These are phyloP conservation scores for Gymnoscelis rufifasciata DNA, from an alignment of 2,888 invertebrate genomes.

Conservation along the genomic window DNA sequence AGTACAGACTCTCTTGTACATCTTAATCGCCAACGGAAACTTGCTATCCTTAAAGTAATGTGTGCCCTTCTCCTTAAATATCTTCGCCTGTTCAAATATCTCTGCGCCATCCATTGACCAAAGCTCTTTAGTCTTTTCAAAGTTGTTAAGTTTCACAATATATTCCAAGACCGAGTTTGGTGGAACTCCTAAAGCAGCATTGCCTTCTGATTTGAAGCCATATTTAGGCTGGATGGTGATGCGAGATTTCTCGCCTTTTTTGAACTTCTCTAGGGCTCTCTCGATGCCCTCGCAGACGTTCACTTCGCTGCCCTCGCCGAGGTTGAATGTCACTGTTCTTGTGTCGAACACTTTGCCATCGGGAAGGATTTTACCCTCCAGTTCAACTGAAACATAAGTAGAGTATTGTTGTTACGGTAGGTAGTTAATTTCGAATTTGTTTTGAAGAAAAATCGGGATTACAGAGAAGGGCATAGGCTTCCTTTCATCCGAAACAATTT, in stretches of 20 bases:
- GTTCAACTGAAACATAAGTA: conserved; percentile 79
- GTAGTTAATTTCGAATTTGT: too few species aligned
- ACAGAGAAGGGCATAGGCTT: too few species aligned
- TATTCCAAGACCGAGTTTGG: conserved; percentile 89
- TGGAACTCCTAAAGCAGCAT: conserved; percentile 84
- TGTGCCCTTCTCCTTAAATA: conserved; percentile 94
- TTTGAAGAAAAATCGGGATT: too few species aligned
- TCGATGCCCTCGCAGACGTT: conserved; percentile 91
- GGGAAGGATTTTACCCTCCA: conserved; percentile 78
- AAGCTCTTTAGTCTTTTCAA: conserved; percentile 88
- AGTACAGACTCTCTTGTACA: conserved; percentile 88
- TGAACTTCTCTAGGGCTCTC: conserved; percentile 88
- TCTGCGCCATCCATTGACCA: conserved; percentile 91
- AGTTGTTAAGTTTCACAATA: conserved; percentile 87
- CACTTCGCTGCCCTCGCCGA: conserved; percentile 90
- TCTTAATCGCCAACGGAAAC: conserved; percentile 87
- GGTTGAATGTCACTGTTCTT: conserved; percentile 86
- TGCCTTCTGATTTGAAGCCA: conserved; percentile 88
- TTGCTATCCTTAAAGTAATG: conserved; percentile 91
- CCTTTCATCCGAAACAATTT: too few species aligned
- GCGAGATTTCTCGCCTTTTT: conserved; percentile 86
- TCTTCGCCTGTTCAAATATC: conserved; percentile 88
- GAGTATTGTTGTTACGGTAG: too few species aligned
- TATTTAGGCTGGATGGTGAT: conserved; percentile 86
- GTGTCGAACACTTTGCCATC: conserved; percentile 88